These are phyloP conservation scores for Dromius quadrimaculatus DNA, from an alignment of 2,888 invertebrate genomes.

Conservation along the genomic window DNA sequence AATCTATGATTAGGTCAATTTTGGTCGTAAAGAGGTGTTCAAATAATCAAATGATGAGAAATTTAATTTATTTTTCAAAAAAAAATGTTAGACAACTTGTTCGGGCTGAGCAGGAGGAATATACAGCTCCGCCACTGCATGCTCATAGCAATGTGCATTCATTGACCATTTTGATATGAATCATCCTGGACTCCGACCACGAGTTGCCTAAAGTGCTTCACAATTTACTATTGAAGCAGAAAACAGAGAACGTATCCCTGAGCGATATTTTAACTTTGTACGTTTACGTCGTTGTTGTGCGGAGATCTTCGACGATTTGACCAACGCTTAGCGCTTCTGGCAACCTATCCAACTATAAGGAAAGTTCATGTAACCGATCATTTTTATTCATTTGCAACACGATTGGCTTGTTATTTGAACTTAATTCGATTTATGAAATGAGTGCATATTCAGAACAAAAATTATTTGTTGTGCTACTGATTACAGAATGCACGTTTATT, in stretches of 20 bases:
- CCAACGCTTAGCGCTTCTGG: slow-evolving; percentile 11
- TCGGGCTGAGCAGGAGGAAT: too few species aligned
- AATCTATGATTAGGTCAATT: too few species aligned
- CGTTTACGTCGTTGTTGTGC: slow-evolving; percentile 10
- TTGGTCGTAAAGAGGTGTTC: too few species aligned
- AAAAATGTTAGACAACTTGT: too few species aligned
- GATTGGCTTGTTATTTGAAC: slow-evolving; percentile 11
- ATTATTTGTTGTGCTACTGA: too few species aligned
- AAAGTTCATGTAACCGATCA: slow-evolving; percentile 38
- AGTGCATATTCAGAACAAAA: too few species aligned
- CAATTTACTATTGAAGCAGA: slow-evolving; percentile 34
- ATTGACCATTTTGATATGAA: slow-evolving; percentile 38
- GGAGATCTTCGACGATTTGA: slow-evolving; percentile 32
- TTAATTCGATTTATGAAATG: too few species aligned
- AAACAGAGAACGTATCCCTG: slow-evolving; percentile 4
- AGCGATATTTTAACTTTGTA: not conserved
- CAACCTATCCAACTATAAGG: not conserved
- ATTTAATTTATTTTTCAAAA: too few species aligned
- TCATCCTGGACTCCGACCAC: slow-evolving; percentile 29
- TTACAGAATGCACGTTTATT: too few species aligned
- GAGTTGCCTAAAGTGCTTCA: slow-evolving; percentile 47
- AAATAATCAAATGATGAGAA: too few species aligned
- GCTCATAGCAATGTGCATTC: not conserved
- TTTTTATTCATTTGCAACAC: slow-evolving; percentile 25
- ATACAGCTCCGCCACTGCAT: slow-evolving; percentile 6